phyloP scores from a whole-genome alignment of 53 echinoderm and acorn worm species.

The Luidia sarsii region DNA sequence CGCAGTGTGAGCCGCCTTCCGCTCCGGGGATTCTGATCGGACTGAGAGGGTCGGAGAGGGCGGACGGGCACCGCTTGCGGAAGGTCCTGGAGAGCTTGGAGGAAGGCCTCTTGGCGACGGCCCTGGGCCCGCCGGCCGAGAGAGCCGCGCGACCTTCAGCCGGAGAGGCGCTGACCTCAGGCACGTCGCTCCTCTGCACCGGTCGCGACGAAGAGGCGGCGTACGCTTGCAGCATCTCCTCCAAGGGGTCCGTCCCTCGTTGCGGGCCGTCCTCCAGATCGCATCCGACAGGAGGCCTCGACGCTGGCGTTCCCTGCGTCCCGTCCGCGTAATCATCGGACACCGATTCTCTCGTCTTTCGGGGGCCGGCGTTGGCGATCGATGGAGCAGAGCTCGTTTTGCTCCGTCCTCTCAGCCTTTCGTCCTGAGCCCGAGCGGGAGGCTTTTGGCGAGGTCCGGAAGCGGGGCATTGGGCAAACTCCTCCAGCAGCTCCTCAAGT shows the following conservation, averaged over 20 bases:
- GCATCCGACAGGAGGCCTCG: not conserved
- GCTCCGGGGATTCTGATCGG: not conserved
- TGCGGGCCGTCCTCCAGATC: not conserved
- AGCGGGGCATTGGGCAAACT: slow-evolving; percentile 6
- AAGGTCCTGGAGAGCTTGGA: slow-evolving; percentile 37
- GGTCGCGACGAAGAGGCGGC: slow-evolving; percentile 6
- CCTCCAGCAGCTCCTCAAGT: slow-evolving; percentile 38
- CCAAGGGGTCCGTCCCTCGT: slow-evolving; percentile 19
- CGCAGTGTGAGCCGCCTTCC: no score
- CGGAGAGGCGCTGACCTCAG: not conserved
- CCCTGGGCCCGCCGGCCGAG: not conserved
- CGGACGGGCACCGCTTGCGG: not conserved
- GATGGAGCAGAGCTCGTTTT: not conserved
- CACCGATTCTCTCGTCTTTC: not conserved
- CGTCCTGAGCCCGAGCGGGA: not conserved
- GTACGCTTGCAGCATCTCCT: slow-evolving; percentile 44
- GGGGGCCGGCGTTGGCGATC: no score
- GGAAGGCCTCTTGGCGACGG: slow-evolving; percentile 16
- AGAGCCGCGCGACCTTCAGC: not conserved
- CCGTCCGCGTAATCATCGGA: not conserved
- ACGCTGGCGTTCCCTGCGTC: not conserved
- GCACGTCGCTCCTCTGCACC: not conserved
- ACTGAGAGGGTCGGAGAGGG: not conserved
- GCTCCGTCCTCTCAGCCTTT: not conserved
- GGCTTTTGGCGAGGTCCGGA: not conserved